Evolutionary conservation across 2,113 vertebrate genomes (phyloP).

Genomic region (Recurvirostra avosetta): DNA sequence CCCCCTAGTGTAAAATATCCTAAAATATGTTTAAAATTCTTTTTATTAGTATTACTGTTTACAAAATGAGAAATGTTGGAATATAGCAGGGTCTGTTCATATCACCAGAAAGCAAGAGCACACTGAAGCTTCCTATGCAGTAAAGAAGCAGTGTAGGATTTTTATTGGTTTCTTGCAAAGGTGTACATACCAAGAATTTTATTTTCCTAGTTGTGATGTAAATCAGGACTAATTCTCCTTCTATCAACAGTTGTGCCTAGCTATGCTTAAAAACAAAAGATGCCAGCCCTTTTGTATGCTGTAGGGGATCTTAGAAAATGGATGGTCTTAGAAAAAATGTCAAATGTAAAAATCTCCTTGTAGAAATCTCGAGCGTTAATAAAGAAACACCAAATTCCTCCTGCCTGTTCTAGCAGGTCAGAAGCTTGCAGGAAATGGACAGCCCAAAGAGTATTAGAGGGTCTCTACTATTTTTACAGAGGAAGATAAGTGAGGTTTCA

Average conservation of each 20-base stretch:
- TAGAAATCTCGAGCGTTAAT: background rate
- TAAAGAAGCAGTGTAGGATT: background rate
- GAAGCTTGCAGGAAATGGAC: background rate
- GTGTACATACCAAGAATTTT: background rate
- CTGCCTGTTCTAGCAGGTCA: background rate
- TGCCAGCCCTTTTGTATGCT: background rate
- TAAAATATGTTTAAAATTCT: background rate
- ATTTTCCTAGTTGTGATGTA: background rate
- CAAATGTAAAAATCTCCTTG: background rate
- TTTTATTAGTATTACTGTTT: background rate
- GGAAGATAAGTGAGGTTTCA: conserved; percentile 4
- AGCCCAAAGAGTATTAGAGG: background rate
- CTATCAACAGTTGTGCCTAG: background rate
- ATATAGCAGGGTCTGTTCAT: background rate
- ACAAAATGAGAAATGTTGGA: background rate
- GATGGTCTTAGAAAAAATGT: background rate
- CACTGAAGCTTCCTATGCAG: background rate
- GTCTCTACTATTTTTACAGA: background rate
- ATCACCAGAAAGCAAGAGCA: background rate
- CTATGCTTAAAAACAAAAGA: background rate
- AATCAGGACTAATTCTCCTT: background rate
- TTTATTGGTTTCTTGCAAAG: background rate
- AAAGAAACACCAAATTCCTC: background rate
- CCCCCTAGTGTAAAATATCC: background rate
- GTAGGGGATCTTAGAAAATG: background rate